These are phyloP conservation scores for Lingula anatina DNA, from an alignment of 2,888 invertebrate genomes.

Conservation along the genomic window DNA sequence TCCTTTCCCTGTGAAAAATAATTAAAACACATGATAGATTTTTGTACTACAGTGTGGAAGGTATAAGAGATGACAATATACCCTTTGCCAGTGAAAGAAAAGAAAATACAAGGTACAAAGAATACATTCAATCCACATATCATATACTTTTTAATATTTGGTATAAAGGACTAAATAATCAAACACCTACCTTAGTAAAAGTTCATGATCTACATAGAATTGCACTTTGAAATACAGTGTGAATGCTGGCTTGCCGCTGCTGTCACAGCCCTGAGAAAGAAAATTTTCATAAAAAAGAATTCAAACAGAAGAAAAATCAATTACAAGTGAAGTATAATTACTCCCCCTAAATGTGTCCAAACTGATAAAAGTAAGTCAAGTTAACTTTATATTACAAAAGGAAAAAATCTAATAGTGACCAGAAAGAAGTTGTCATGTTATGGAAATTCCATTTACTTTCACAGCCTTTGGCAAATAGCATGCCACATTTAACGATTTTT, in stretches of 20 bases:
- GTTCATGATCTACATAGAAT: constrained; percentile 88
- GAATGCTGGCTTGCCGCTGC: constrained; percentile 82
- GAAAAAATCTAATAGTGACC: too few relatives aligned
- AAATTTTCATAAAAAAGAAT: neutral
- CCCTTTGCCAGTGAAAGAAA: too few relatives aligned
- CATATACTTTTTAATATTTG: too few relatives aligned
- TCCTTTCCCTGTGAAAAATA: constrained; percentile 66
- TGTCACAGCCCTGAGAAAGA: constrained; percentile 42
- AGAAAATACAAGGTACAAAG: too few relatives aligned
- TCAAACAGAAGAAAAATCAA: neutral
- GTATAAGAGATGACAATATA: too few relatives aligned
- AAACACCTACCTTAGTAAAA: constrained; percentile 66
- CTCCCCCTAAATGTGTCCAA: neutral
- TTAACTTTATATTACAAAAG: neutral
- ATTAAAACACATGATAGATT: too few relatives aligned
- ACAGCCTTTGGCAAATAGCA: too few relatives aligned
- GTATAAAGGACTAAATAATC: too few relatives aligned
- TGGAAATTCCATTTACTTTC: too few relatives aligned
- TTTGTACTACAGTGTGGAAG: too few relatives aligned
- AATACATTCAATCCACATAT: neutral
- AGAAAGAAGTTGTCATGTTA: too few relatives aligned
- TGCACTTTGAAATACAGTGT: constrained; percentile 85
- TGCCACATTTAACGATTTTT: too few relatives aligned
- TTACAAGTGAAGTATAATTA: neutral
- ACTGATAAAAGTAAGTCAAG: neutral